phyloP scores from a whole-genome alignment of 1,140 invertebrate species.

The Cydia pomonella region DNA sequence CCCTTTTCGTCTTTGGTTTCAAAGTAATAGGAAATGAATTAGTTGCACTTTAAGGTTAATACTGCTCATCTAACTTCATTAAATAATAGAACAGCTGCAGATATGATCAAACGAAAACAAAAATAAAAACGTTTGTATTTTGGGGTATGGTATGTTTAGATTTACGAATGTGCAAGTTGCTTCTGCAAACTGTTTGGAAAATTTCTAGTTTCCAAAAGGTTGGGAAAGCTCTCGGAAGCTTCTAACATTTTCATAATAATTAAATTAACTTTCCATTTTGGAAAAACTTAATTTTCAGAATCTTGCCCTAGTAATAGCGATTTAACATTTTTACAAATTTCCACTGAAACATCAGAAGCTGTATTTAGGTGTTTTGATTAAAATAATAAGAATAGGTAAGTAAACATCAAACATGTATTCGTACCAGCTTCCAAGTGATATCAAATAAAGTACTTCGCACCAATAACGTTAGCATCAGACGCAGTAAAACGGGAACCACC shows the following conservation, averaged over 20 bases:
- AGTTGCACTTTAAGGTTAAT: conserved; percentile 1
- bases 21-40: background rate
- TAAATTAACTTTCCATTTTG: no score
- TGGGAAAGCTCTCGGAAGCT: no score
- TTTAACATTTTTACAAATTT: no score
- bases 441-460: background rate
- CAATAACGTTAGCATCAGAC: background rate
- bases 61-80: background rate
- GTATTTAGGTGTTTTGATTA: no score
- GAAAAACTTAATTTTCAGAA: no score
- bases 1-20: background rate
- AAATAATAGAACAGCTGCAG: background rate
- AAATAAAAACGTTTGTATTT: background rate
- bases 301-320: no score
- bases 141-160: background rate
- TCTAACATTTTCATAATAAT: no score
- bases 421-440: background rate
- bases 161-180: background rate
- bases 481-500: conserved; percentile 24
- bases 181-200: no score
- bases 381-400: no score
- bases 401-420: background rate
- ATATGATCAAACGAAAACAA: background rate
- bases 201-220: no score
- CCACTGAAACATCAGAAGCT: no score